Percentiles rank a stretch among this genome's conserved stretches.
phyloP scores from a whole-genome alignment of 2,113 vertebrate genomes.

The Ameiurus melas region DNA sequence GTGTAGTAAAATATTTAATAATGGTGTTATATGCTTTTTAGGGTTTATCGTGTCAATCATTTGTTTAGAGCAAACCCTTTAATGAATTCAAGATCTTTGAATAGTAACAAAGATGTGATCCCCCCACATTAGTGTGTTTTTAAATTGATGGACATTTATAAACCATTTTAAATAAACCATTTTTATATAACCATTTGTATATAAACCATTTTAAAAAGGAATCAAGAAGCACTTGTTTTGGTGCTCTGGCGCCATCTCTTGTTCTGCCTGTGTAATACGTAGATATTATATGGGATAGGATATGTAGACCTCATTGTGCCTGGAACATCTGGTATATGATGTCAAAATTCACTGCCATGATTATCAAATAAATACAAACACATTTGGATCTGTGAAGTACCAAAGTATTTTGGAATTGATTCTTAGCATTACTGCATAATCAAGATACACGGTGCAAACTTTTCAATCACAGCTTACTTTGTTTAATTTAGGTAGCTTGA shows the following conservation, averaged over 20 bases:
- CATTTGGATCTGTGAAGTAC: neutral
- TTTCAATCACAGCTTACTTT: neutral
- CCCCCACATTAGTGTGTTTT: neutral
- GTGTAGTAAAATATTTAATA: neutral
- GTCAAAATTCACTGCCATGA: neutral
- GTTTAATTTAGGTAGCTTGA: neutral
- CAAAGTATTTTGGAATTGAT: neutral
- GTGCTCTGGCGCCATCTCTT: slow-evolving; percentile 40
- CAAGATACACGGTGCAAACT: neutral
- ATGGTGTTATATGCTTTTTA: neutral
- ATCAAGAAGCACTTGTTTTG: neutral
- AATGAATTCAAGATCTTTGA: neutral
- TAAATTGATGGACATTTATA: neutral
- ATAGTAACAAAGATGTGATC: neutral
- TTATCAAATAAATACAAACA: neutral
- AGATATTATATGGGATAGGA: no score
- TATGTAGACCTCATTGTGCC: no score
- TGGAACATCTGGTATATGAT: neutral
- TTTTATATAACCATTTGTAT: neutral
- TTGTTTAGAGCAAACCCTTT: neutral
- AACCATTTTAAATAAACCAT: neutral
- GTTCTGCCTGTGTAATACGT: neutral
- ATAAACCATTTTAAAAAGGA: neutral
- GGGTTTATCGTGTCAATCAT: neutral
- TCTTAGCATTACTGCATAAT: neutral